A percentile compares a stretch with the other conserved stretches of the same genome.
phyloP scores from a whole-genome alignment of 2,113 vertebrate genomes.

The Sitta europaea region DNA sequence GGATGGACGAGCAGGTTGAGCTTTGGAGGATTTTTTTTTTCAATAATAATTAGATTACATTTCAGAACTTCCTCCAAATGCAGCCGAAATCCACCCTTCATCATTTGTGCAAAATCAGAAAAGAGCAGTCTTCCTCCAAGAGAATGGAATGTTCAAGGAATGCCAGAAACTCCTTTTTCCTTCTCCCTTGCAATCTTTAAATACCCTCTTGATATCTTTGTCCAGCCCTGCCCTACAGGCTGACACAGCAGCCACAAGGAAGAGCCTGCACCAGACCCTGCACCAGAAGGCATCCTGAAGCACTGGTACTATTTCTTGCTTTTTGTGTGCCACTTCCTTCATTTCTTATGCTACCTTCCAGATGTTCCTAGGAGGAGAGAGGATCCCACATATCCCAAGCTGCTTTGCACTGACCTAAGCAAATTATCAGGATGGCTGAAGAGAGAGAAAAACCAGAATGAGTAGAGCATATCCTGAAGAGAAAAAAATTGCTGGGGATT shows the following conservation, averaged over 20 bases:
- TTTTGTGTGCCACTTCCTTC: background rate
- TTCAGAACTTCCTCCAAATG: background rate
- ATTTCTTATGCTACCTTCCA: background rate
- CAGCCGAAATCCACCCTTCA: background rate
- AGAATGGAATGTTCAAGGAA: background rate
- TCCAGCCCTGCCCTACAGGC: background rate
- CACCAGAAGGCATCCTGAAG: background rate
- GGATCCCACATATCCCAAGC: background rate
- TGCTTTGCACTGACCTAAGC: rapidly evolving
- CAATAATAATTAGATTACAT: background rate
- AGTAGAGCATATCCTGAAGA: background rate
- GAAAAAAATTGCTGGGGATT: background rate
- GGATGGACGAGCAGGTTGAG: background rate
- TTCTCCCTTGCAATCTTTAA: background rate
- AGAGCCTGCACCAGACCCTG: background rate
- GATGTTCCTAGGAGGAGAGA: background rate
- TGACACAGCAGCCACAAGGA: background rate
- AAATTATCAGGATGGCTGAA: background rate
- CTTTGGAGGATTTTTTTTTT: background rate
- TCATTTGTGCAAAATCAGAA: background rate
- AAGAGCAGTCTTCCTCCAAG: background rate
- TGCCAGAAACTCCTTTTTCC: background rate
- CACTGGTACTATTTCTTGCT: background rate
- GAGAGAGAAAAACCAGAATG: background rate
- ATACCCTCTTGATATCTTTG: background rate